Percentiles rank a stretch among this genome's conserved stretches.
These are phyloP conservation scores for Eupithecia abbreviata DNA, from an alignment of 2,888 invertebrate species.

Conservation along the genomic window DNA sequence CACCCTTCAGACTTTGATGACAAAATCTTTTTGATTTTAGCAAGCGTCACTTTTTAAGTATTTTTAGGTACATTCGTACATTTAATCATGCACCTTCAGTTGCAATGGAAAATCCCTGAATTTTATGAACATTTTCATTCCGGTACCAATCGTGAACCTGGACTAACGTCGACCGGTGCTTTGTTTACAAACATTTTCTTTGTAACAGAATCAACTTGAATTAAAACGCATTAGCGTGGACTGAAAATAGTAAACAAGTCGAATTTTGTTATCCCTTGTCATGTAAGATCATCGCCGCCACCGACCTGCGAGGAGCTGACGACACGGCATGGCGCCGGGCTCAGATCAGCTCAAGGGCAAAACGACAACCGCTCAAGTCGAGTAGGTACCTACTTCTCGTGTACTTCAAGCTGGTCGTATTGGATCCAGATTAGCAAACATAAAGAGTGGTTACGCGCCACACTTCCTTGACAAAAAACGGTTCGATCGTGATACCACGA, in stretches of 20 bases:
- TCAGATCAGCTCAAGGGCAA: no score
- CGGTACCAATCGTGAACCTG: not conserved
- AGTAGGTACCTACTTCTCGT: no score
- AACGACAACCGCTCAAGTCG: no score
- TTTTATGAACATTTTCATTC: not conserved
- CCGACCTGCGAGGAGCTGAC: no score
- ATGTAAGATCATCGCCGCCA: not conserved
- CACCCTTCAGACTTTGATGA: not conserved
- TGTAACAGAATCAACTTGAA: conserved; percentile 12
- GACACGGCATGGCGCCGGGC: not conserved
- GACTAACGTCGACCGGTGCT: not conserved
- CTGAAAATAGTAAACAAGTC: conserved; percentile 19
- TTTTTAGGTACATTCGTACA: not conserved
- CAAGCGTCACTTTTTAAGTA: not conserved
- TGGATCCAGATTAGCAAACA: no score
- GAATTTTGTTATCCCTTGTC: conserved; percentile 24
- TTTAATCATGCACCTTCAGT: not conserved
- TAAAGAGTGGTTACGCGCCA: not conserved
- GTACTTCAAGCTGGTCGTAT: no score
- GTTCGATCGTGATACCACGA: not conserved
- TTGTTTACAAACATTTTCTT: conserved; percentile 10
- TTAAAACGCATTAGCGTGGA: conserved; percentile 25
- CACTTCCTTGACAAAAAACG: not conserved
- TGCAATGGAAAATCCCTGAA: conserved; percentile 17
- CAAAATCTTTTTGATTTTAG: not conserved